Evolutionary conservation across 2,888 invertebrate genomes (phyloP).

Genomic region (Mycalesis mineus): DNA sequence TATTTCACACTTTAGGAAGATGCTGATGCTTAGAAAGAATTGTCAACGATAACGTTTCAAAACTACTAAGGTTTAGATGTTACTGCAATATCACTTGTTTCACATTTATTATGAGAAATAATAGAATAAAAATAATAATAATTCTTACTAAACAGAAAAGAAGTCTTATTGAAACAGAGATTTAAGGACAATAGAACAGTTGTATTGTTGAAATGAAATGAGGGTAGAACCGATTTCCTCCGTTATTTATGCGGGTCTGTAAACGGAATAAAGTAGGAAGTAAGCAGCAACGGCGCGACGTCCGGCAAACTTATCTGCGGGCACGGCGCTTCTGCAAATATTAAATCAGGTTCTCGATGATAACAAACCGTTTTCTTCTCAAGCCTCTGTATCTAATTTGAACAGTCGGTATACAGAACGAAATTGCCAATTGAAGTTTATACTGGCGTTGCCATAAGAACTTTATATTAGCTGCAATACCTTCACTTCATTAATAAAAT

Average conservation of each 20-base stretch:
- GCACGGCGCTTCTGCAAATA: slow-evolving; percentile 61
- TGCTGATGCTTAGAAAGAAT: too few species aligned
- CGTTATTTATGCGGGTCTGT: slow-evolving; percentile 70
- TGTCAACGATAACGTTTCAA: too few species aligned
- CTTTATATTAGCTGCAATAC: too few species aligned
- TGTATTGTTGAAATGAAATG: slow-evolving; percentile 39
- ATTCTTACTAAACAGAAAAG: slow-evolving; percentile 46
- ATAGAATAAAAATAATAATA: too few species aligned
- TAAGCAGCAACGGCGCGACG: slow-evolving; percentile 49
- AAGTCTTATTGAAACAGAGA: slow-evolving; percentile 32
- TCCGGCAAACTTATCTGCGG: slow-evolving; percentile 65
- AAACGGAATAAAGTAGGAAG: slow-evolving; percentile 65
- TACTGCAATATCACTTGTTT: too few species aligned
- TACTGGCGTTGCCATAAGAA: background rate
- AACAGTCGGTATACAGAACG: background rate
- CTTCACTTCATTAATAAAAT: too few species aligned
- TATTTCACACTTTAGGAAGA: too few species aligned
- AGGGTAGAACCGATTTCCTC: slow-evolving; percentile 42
- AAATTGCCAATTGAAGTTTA: background rate
- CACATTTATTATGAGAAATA: too few species aligned
- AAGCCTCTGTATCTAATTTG: slow-evolving; percentile 19
- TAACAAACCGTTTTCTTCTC: slow-evolving; percentile 28
- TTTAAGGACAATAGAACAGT: slow-evolving; percentile 39
- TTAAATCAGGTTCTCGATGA: slow-evolving; percentile 49
- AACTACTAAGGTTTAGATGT: too few species aligned